Conservation (phyloP, 2,888 invertebrate species). For the Auanema freiburgensis region DNA sequence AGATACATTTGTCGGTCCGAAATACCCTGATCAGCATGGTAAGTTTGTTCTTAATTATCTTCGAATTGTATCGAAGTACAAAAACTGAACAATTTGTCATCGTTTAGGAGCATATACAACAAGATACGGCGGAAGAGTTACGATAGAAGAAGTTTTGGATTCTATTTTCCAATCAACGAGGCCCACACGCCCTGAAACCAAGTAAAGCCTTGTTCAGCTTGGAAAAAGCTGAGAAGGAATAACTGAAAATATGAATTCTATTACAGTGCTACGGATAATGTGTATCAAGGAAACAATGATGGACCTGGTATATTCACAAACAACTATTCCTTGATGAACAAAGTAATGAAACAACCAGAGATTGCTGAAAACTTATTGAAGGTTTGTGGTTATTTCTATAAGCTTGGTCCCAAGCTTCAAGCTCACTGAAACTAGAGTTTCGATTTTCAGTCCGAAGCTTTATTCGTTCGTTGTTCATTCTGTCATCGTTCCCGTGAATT, state of each 20-base stretch:
- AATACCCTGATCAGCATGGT: conserved; percentile 41
- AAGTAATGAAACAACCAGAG: conserved; percentile 56
- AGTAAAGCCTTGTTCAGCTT: too few relatives aligned
- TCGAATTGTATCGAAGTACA: not conserved
- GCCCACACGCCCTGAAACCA: conserved; percentile 68
- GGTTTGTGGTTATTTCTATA: too few relatives aligned
- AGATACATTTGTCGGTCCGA: conserved; percentile 61
- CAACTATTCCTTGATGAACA: conserved; percentile 58
- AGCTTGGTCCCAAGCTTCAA: too few relatives aligned
- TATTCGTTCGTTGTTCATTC: conserved; percentile 61
- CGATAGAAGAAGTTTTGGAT: conserved; percentile 89
- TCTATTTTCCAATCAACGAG: conserved; percentile 79
- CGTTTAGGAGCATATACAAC: conserved; percentile 32
- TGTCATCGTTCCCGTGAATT: conserved; percentile 66
- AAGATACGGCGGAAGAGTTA: conserved; percentile 66
- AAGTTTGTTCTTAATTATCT: conserved; percentile 5
- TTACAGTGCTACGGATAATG: conserved; percentile 27
- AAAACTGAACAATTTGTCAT: not conserved
- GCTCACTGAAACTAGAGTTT: too few relatives aligned
- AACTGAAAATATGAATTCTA: too few relatives aligned
- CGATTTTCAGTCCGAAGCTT: conserved; percentile 39
- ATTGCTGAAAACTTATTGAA: conserved; percentile 56
- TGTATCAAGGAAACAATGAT: conserved; percentile 48
- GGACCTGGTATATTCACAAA: conserved; percentile 60
- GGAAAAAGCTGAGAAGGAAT: too few relatives aligned